Evolutionary conservation across 2,888 invertebrate species (phyloP).

Genomic region (Dromius quadrimaculatus): DNA sequence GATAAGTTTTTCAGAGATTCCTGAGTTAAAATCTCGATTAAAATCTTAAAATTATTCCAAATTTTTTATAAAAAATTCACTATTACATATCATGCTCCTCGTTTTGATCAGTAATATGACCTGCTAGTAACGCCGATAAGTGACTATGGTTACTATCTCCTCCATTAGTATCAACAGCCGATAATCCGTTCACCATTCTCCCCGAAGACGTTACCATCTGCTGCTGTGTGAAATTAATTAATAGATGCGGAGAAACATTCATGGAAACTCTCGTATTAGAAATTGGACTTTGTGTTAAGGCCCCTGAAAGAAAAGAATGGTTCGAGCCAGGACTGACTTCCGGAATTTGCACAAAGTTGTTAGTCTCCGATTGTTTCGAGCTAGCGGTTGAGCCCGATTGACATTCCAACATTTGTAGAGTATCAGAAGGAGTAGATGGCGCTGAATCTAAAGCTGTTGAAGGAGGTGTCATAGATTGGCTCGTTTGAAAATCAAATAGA

Average conservation of each 20-base stretch:
- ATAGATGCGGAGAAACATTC: slow-evolving; percentile 61
- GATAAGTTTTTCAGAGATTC: no score
- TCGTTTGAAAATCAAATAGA: slow-evolving; percentile 61
- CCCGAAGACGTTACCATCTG: slow-evolving; percentile 52
- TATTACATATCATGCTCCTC: slow-evolving; percentile 60
- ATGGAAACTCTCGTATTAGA: slow-evolving; percentile 54
- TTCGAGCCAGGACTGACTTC: slow-evolving; percentile 65
- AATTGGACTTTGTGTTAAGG: slow-evolving; percentile 61
- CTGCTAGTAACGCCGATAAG: slow-evolving; percentile 62
- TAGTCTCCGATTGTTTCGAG: slow-evolving; percentile 59
- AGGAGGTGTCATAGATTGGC: slow-evolving; percentile 63
- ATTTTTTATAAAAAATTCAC: neutral
- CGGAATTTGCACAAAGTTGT: slow-evolving; percentile 64
- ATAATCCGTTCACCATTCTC: slow-evolving; percentile 54
- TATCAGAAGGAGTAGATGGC: slow-evolving; percentile 65
- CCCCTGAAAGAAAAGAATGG: slow-evolving; percentile 64
- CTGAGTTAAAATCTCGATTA: no score
- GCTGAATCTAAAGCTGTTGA: slow-evolving; percentile 63
- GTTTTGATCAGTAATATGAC: slow-evolving; percentile 63
- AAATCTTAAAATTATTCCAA: neutral
- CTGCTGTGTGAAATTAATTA: slow-evolving; percentile 57
- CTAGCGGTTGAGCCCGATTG: slow-evolving; percentile 60
- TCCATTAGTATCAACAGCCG: slow-evolving; percentile 46
- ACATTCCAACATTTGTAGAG: slow-evolving; percentile 62
- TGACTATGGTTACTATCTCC: slow-evolving; percentile 56